Evolutionary conservation across 2,113 vertebrate species (phyloP), one percentile per base, ranked within the genome.

Genomic region (Xiphias gladius): DNA sequence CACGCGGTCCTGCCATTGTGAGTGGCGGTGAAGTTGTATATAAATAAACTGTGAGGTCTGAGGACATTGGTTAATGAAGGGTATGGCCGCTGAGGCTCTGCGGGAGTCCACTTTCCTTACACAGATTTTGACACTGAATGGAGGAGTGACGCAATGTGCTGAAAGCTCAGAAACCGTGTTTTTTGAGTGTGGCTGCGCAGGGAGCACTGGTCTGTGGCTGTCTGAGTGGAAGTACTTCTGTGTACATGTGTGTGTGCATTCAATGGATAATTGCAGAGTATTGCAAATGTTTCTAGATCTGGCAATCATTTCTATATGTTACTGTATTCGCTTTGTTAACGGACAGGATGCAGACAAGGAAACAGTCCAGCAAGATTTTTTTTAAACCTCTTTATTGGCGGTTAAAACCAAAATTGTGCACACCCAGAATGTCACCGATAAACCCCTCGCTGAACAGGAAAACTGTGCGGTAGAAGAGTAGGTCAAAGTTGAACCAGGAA

Each of bases 61-160:
- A 75, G n/a, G 82, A 39, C 24, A 11, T 69, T 67, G 41, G 46
- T 80, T 89, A 90, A 90, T 89, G 84, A 87, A 81, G 76, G 85
- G 69, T 41, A 55, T 1, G 84, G 59, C 11, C n/a, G 73, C 85
- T 13, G 58, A 17, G 65, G 80, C 85, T 57, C 87, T 1, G 88
- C 55, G 58, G 86, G 87, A 83, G 86, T 84, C 83, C 90, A 84
- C 82, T 86, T 74, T 64, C 65, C 78, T 58, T 35, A 55, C 76
- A 75, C 79, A 13, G 68, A 80, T 73, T 87, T 46, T 87, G 92
- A 91, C 88, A 87, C 82, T 67, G 89, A 88, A 83, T 35, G 78
- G 66, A 79, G 63, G 63, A 74, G 86, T 89, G 91, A 91, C 66
- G 90, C 90, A 80, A 90, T 1, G 19, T 16, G 79, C 5, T 75